Evolutionary conservation across 2,113 vertebrate genomes (phyloP).

Genomic region (Hippocampus barbouri): DNA sequence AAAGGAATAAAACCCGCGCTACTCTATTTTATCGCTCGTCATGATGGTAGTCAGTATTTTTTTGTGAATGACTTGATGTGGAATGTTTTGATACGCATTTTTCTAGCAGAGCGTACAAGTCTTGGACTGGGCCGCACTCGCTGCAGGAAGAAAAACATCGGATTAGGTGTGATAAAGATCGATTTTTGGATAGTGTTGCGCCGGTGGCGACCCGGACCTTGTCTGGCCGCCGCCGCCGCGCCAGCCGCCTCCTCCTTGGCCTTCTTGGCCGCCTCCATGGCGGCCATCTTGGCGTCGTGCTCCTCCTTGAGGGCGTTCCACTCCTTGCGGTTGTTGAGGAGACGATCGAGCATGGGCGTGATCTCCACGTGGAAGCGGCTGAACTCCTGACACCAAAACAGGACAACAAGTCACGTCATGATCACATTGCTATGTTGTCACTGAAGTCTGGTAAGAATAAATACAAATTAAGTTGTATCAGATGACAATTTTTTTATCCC

Average conservation of each 20-base stretch:
- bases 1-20: neutral
- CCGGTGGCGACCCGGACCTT: conserved; percentile 50
- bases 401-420: neutral
- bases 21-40: neutral
- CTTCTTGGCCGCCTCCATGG: conserved; percentile 65
- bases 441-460: neutral
- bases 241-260: conserved; percentile 61
- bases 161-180: neutral
- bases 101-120: conserved; percentile 67
- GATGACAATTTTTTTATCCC: too few species aligned
- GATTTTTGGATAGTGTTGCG: neutral
- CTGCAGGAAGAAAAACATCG: conserved; percentile 21
- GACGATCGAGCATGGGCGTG: conserved; percentile 77
- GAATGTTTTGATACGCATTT: neutral
- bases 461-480: neutral
- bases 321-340: conserved; percentile 80
- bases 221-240: conserved; percentile 24
- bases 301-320: conserved; percentile 77
- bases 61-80: too few species aligned
- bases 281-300: conserved; percentile 73
- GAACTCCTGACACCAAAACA: conserved; percentile 71
- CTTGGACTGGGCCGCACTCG: conserved; percentile 62
- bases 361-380: conserved; percentile 78
- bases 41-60: neutral
- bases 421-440: neutral